Percentiles rank a stretch among this genome's conserved stretches.
Evolutionary conservation across 2,888 invertebrate species (phyloP).

Genomic region (Heliconius aoede): DNA sequence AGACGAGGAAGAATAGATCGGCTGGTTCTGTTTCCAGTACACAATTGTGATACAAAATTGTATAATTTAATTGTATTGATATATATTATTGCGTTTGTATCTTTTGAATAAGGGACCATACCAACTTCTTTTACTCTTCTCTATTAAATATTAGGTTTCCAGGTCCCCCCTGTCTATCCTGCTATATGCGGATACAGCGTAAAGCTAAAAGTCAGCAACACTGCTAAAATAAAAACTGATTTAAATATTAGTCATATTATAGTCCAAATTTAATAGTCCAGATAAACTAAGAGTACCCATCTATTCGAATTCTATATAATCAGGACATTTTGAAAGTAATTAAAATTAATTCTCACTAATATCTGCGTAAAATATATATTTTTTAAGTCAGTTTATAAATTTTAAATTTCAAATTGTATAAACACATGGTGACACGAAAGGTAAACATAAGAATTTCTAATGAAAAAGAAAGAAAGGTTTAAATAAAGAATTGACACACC

Average conservation of each 20-base stretch:
- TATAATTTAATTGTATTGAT: conserved; percentile 11
- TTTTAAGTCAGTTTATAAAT: neutral
- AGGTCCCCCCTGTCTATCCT: no score
- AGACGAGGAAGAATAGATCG: conserved; percentile 10
- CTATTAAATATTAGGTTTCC: no score
- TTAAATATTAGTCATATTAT: no score
- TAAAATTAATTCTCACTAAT: no score
- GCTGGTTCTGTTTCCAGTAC: neutral
- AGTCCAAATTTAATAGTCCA: no score
- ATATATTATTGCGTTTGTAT: neutral
- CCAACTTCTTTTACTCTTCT: no score
- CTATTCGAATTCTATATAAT: no score
- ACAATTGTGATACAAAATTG: neutral
- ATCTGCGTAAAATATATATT: neutral
- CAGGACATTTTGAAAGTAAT: no score
- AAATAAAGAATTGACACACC: conserved; percentile 18
- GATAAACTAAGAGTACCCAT: no score
- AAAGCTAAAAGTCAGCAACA: no score
- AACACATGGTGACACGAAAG: neutral
- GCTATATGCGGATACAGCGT: no score
- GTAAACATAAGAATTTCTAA: neutral
- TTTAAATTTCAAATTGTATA: neutral
- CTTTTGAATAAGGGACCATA: neutral
- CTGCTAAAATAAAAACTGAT: no score
- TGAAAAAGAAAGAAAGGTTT: neutral